These are phyloP conservation scores for Timema podura DNA, from an alignment of 2,888 invertebrate genomes.

Conservation along the genomic window DNA sequence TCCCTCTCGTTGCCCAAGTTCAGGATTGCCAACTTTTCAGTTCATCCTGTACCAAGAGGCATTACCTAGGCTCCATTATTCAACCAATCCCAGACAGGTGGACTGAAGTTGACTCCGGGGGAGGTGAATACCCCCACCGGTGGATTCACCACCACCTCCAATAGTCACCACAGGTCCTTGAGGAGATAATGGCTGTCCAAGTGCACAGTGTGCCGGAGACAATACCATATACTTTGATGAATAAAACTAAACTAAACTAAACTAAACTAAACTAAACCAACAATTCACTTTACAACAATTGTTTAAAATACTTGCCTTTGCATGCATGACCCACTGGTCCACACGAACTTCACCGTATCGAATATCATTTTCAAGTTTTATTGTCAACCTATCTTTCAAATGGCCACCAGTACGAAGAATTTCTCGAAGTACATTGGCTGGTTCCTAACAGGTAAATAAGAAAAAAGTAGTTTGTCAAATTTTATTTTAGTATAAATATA, in stretches of 20 bases:
- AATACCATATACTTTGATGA: too few relatives aligned
- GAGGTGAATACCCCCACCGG: too few relatives aligned
- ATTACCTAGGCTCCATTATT: too few relatives aligned
- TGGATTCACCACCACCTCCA: too few relatives aligned
- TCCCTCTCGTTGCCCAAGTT: too few relatives aligned
- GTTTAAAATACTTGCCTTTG: constrained; percentile 54
- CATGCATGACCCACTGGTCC: constrained; percentile 81
- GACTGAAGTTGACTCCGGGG: too few relatives aligned
- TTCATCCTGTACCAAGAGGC: too few relatives aligned
- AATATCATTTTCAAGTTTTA: constrained; percentile 84
- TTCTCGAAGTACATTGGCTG: constrained; percentile 69
- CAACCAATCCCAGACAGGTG: too few relatives aligned
- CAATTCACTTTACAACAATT: neutral
- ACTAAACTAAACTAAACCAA: neutral
- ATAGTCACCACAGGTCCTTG: too few relatives aligned
- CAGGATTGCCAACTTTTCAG: too few relatives aligned
- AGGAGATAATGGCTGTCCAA: too few relatives aligned
- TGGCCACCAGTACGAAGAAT: constrained; percentile 68
- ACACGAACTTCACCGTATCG: constrained; percentile 84
- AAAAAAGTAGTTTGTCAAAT: constrained; percentile 14
- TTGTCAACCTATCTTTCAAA: constrained; percentile 77
- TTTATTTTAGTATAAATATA: neutral
- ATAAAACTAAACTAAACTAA: neutral
- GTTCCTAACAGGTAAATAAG: constrained; percentile 52
- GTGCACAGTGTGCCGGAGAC: too few relatives aligned